Evolutionary conservation across 1,140 invertebrate species (phyloP), one percentile per base, ranked within the genome.

Genomic region (Pseudomyrmex cubaensis): DNA sequence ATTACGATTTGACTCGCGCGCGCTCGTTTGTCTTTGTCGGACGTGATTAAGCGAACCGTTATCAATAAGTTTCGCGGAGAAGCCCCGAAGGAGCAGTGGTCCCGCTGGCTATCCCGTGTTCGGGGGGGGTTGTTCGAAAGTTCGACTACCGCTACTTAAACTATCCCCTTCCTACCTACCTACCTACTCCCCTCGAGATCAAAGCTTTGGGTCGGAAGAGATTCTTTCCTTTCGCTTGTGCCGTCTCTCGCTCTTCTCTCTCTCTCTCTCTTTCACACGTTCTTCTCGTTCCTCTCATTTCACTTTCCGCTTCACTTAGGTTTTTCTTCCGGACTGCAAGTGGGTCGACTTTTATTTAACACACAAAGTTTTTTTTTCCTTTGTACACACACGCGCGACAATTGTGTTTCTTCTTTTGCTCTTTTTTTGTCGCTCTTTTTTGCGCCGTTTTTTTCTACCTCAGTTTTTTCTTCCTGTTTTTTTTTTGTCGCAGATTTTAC

Each of bases 11-110:
- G 20, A 78, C 62, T 70, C 64, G 76, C 76, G 64, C 69, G 15
- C 54, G 64, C 64, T 78, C 76, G 44, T 78, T 78, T 78, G 20
- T 78, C 76, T 78, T 78, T 57, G 76, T 78, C 76, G 76, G 44
- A 48, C 76, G 52, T 70, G 76, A 78, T 78, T 57, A 70, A 70
- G 64, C 76, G 35, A 48, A 57, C 44, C 64, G 66, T 78, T 78
- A 78, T 78, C 76, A 70, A 78, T 78, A 78, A 78, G 64, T 78
- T 69, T 63, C 20, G 50, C 75, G 64, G 48, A 17, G 35, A 35
- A 78, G 20, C 64, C 64, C 46, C 8, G 48, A 77, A 77, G 61
- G 20, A 44, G 1, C 48, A 56, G 59, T 17, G 25, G 61, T 7
- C 35, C 20, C 50, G 9, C 48, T 46, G 25, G 59, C 25, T 61